phyloP scores from a whole-genome alignment of 2,888 invertebrate genomes.

The Chirona hameri region DNA sequence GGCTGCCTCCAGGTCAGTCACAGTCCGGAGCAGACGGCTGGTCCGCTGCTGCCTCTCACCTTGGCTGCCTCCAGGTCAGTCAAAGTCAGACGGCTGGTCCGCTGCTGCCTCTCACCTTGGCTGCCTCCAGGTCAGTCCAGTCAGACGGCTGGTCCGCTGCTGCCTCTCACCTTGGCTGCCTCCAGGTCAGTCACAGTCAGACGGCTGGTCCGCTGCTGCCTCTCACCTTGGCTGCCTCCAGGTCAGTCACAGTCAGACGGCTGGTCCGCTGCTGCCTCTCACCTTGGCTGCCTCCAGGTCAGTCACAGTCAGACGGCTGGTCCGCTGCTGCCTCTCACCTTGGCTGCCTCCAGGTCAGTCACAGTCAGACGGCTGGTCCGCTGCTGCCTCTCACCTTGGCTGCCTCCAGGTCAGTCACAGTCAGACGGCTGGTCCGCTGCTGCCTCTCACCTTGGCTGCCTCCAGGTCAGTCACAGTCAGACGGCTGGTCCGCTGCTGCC shows the following conservation, averaged over 20 bases:
- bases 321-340: neutral
- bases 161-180: neutral
- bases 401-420: slow-evolving; percentile 24
- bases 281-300: slow-evolving; percentile 23
- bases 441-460: neutral
- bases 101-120: neutral
- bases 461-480: no score
- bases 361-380: no score
- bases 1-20: slow-evolving; percentile 11
- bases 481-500: no score
- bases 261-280: neutral
- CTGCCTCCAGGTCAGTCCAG: slow-evolving; percentile 23
- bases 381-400: neutral
- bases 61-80: slow-evolving; percentile 14
- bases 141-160: no score
- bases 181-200: no score
- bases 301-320: no score
- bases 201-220: no score
- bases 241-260: no score
- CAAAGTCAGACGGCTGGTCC: no score
- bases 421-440: no score
- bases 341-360: slow-evolving; percentile 13
- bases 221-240: slow-evolving; percentile 1
- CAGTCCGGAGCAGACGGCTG: no score
- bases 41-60: neutral